A percentile compares a stretch with the other conserved stretches of the same genome.
These are phyloP conservation scores for Mugil cephalus DNA, from an alignment of 2,113 vertebrate species.

Conservation along the genomic window DNA sequence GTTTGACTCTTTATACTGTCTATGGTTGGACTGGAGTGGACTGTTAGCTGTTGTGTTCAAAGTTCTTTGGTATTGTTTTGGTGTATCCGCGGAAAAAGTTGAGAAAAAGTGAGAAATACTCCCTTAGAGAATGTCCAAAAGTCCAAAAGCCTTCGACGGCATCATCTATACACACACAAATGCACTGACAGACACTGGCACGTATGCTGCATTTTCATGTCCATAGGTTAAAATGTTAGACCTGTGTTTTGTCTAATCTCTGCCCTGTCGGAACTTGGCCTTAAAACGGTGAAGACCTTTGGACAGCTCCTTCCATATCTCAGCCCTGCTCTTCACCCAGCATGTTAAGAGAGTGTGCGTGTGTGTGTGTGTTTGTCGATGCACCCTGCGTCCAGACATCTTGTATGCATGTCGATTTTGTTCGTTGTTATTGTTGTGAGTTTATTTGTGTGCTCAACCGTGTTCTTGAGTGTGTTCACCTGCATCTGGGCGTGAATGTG, in stretches of 20 bases:
- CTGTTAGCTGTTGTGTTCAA: no score
- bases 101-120: no score
- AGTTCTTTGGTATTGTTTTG: no score
- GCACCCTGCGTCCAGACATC: slow-evolving; percentile 54
- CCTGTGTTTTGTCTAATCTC: slow-evolving; percentile 29
- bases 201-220: neutral
- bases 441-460: slow-evolving; percentile 74
- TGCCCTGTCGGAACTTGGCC: slow-evolving; percentile 33
- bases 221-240: slow-evolving; percentile 16
- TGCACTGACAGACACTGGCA: slow-evolving; percentile 9
- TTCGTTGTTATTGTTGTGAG: slow-evolving; percentile 69
- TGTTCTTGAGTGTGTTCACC: slow-evolving; percentile 72
- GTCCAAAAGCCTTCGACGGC: neutral
- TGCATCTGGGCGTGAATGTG: slow-evolving; percentile 55
- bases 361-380: slow-evolving; percentile 44
- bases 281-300: slow-evolving; percentile 45
- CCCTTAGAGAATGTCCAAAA: slow-evolving; percentile 1
- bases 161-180: slow-evolving; percentile 1
- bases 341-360: slow-evolving; percentile 32
- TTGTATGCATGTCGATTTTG: slow-evolving; percentile 65
- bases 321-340: slow-evolving; percentile 72
- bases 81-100: no score
- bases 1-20: no score
- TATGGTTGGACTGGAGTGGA: no score
- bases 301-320: slow-evolving; percentile 46